These are phyloP conservation scores for Atta cephalotes DNA, from an alignment of 1,140 invertebrate species.

Conservation along the genomic window DNA sequence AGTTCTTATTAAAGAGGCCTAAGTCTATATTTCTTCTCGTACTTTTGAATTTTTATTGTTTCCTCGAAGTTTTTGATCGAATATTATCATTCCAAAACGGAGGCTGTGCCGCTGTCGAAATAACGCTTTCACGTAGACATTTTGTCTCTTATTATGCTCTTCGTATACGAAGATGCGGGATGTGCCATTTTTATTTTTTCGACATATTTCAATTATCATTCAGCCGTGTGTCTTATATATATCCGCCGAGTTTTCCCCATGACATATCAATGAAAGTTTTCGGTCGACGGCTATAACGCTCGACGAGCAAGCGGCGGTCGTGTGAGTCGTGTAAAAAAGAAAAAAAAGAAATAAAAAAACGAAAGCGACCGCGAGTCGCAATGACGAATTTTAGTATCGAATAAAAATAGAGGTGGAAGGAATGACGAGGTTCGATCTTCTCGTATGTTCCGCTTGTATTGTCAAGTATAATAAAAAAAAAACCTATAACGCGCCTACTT, in stretches of 20 bases:
- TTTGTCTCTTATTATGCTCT: neutral
- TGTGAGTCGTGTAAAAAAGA: neutral
- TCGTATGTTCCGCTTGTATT: neutral
- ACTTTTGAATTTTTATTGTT: neutral
- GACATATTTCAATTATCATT: neutral
- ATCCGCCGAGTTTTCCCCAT: constrained; percentile 45
- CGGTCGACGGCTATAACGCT: constrained; percentile 34
- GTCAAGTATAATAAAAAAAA: constrained; percentile 1
- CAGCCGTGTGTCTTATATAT: constrained; percentile 28
- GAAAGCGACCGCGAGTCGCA: neutral
- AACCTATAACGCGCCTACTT: constrained; percentile 8
- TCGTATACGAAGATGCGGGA: neutral
- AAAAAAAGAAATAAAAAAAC: neutral
- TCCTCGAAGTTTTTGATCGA: neutral
- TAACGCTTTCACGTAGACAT: neutral
- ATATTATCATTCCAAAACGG: neutral
- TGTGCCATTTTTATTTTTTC: constrained; percentile 4
- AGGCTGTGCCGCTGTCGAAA: neutral
- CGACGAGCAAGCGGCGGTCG: constrained; percentile 36
- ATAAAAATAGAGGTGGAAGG: neutral
- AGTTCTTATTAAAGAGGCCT: constrained; percentile 51
- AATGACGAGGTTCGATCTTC: neutral
- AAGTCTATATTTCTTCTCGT: constrained; percentile 11
- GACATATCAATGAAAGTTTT: constrained; percentile 52
- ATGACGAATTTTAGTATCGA: neutral